Evolutionary conservation across 2,797 vertebrate species (phyloP), one percentile per base, ranked within the genome.

Genomic region (Schizopygopsis malacanthus): DNA sequence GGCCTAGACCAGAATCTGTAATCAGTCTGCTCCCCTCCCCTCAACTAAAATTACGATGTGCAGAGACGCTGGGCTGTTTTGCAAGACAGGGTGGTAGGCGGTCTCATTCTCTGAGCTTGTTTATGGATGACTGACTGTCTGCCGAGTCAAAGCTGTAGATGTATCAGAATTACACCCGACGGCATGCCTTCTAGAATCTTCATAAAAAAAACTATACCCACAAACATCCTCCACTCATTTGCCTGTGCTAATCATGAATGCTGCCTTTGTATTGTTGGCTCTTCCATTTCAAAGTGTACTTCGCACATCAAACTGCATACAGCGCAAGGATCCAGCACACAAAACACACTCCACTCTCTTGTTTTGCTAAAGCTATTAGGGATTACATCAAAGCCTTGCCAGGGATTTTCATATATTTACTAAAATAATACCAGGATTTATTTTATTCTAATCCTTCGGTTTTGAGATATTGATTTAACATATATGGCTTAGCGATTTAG

Each of bases 391-490:
- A 77, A 87, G 88, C 89, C 90, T 82, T 88, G 89, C 87, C 81
- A 82, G 86, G 91, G 92, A 94, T 94, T 95, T 94, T 92, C 90
- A 91, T 91, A 91, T 90, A 93, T 93, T 93, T 93, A 91, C 90
- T 91, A 92, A 93, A 94, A 93, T 93, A 93, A 94, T 93, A 93
- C 92, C 91, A 88, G 91, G 90, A 94, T 94, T 94, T 92, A 92
- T 89, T 87, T 88, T 87, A 87, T 83, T 87, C 85, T 92, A 89
- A 95, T 94, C 92, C 91, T 86, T 87, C 54, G 82, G 92, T 90
- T 92, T 91, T 93, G 90, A 89, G 87, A 91, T 94, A 94, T 94
- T 93, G 94, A 94, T 94, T 94, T 93, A 92, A 94, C 88, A 89
- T 90, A 92, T 82, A 89, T 52, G 73, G 90, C 89, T 92, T 86